Evolutionary conservation across 2,797 vertebrate genomes (phyloP), one percentile per base, ranked within the genome.

Genomic region (Muscicapa striata): DNA sequence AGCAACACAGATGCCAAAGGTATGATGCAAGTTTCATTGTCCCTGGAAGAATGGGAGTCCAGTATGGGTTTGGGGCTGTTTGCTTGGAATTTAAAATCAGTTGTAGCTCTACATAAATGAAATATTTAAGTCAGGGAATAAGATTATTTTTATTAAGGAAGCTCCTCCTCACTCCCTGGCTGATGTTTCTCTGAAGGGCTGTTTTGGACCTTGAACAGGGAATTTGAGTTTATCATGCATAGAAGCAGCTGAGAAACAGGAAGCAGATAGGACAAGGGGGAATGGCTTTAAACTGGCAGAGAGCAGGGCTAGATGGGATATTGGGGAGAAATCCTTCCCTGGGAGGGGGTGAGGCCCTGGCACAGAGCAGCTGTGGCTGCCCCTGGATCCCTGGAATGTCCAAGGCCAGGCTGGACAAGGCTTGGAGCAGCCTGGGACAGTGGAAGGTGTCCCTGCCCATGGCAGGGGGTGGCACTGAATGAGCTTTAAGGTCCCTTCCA

Each of bases 11-110:
- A 88, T 76, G 92, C 89, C 96, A 95, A 49, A 9, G 16, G 79
- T 77, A 43, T 93, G 94, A 94, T 92, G 81, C 87, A 76, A 95
- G 67, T 80, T 77, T 61, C 92, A 84, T 82, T 48, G 61, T 95
- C 88, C 70, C 63, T 76, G 67, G 51, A 59, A 83, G 61, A 94
- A 70, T 67, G 73, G 62, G 70, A 93, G 48, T 61, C 89, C 92
- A 70, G 34, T 41, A 81, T 52, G 51, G 38, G 32, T 84, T 89
- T 72, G 61, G 57, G 57, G 51, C 58, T 91, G 41, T 78, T 94
- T 83, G 52, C 40, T 78, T 83, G 68, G 76, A 92, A 90, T 92
- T 61, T 88, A n/a, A 91, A 87, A 88, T 63, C 78, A 89, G 59
- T 49, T 80, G 46, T 75, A 89, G 67, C 40, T 87, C 92, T 51